These are phyloP conservation scores for Mionectes olivaceus DNA, from an alignment of 2,797 vertebrate species.

Conservation along the genomic window DNA sequence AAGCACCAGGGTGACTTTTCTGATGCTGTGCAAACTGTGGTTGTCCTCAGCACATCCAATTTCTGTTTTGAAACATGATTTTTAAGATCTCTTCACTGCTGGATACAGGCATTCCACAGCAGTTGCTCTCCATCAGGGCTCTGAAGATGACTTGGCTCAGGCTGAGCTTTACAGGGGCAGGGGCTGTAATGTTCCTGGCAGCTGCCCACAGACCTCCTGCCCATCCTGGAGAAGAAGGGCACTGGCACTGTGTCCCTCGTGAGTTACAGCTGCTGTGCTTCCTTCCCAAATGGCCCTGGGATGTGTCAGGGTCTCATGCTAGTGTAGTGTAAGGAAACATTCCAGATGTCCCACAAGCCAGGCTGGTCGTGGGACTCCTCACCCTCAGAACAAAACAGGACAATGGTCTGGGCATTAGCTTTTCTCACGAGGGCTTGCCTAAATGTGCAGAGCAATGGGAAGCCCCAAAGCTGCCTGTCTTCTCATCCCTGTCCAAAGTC, in stretches of 20 bases:
- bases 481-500: neutral
- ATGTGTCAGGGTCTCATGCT: neutral
- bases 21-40: neutral
- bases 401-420: neutral
- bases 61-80: neutral
- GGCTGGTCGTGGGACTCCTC: neutral
- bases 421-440: neutral
- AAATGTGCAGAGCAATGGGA: neutral
- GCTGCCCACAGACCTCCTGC: neutral
- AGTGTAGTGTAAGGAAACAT: neutral
- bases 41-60: neutral
- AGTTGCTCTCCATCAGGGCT: neutral
- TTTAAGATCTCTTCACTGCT: neutral
- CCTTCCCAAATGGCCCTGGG: neutral
- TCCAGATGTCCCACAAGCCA: neutral
- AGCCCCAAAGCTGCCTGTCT: neutral
- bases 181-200: neutral
- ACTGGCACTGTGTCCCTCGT: neutral
- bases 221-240: neutral
- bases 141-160: neutral
- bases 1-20: neutral
- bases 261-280: neutral
- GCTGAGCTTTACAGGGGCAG: neutral
- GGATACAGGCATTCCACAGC: neutral
- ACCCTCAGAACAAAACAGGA: neutral